Base-by-base conservation (phyloP, 2,113 vertebrate species). In the Condylura cristata region DNA sequence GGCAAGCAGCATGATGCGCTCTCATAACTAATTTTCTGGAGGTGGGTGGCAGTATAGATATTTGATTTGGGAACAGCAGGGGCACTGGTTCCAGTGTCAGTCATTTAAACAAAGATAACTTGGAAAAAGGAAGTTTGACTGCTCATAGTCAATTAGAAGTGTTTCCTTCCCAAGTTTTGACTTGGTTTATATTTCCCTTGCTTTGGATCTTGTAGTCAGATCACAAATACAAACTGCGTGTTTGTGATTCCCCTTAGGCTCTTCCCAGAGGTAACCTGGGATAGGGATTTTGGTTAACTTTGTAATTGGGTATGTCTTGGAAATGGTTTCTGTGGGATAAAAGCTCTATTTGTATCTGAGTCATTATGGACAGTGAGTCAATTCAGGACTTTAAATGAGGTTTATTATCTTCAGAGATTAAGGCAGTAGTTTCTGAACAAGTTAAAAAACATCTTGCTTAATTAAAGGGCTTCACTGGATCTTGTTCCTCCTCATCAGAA, bases 401-500 rank as follows among this genome's bases (percentile, higher is more conserved):
- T 61, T 95, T 83, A 83, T 92, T 81, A 84, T 90, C 90, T 93
- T 96, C 75, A 82, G 75, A 88, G 51, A 80, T 93, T 86, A 95
- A 96, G 87, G 86, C 76, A 86, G 37, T 89, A 44, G 34, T 91
- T 96, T 96, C 48, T 85, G 66, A 66, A 90, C 46, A 95, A 86
- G 58, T 75, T 75, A 24, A 24, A 71, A 53, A 66, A 88, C 81
- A 89, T 93, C 34, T 83, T 94, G 80, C 28, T 68, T 96, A 94
- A 95, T 94, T 89, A 91, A 74, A 95, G 72, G 78, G 46, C 76
- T 87, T 87, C 53, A 66, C 70, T 60, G n/a, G 72, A 53, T 75
- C 48, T 37, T 37, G 46, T 65, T 87, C 26, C 48, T 90, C 32
- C 53, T 51, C 1, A 10, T 81, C 90, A 86, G 44, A 80, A 44